phyloP scores from a whole-genome alignment of 1,140 invertebrate species.

The Pseudomyrmex sp. region DNA sequence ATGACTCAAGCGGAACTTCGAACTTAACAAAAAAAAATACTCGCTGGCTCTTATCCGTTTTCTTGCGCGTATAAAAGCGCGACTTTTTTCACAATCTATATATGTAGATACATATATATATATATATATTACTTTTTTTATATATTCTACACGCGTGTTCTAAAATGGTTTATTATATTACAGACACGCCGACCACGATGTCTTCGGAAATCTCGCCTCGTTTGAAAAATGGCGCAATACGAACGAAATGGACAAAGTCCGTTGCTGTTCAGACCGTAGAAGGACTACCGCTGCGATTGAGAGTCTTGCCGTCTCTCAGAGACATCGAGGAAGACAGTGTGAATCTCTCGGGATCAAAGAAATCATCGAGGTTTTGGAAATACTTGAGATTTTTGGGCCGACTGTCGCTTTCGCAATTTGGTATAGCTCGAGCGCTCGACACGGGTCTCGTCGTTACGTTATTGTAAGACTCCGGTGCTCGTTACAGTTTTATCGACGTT shows the following conservation, averaged over 20 bases:
- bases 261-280: conserved; percentile 83
- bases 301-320: conserved; percentile 82
- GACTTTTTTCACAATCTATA: not conserved
- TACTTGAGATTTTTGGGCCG: conserved; percentile 81
- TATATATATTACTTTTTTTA: not conserved
- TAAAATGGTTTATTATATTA: conserved; percentile 28
- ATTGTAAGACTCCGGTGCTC: too few species aligned
- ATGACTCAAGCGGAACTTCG: not conserved
- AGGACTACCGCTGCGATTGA: conserved; percentile 83
- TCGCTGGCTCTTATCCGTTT: not conserved
- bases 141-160: not conserved
- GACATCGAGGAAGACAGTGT: conserved; percentile 75
- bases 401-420: conserved; percentile 81
- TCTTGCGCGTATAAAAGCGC: too few species aligned
- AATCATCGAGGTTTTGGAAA: conserved; percentile 74
- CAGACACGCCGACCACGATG: conserved; percentile 70
- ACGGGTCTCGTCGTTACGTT: too few species aligned
- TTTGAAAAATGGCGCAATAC: conserved; percentile 60
- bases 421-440: conserved; percentile 62
- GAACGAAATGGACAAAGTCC: conserved; percentile 71
- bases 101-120: not conserved
- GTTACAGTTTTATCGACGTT: too few species aligned
- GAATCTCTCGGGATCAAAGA: conserved; percentile 53
- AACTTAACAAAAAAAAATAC: not conserved
- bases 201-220: conserved; percentile 69